Evolutionary conservation across 2,888 invertebrate genomes (phyloP).

Genomic region (Pristionchus fissidentatus): DNA sequence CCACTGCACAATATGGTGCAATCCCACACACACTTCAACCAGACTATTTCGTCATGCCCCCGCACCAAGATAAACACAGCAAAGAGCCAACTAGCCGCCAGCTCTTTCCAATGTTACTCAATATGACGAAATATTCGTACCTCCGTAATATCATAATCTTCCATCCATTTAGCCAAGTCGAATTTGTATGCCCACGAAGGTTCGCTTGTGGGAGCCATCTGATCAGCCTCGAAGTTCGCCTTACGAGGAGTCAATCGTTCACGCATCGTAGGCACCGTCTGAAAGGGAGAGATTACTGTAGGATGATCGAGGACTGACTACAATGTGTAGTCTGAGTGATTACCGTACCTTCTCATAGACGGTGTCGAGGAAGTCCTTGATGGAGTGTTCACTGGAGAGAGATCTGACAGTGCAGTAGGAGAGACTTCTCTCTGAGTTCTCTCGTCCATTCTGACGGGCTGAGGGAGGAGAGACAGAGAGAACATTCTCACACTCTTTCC

Average conservation of each 20-base stretch:
- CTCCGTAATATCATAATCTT: background rate
- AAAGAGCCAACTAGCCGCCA: no score
- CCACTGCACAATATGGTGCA: no score
- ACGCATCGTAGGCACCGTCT: background rate
- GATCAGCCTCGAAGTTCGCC: conserved; percentile 11
- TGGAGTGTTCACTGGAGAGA: background rate
- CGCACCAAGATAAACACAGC: no score
- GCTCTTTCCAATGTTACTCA: background rate
- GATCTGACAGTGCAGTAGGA: conserved; percentile 33
- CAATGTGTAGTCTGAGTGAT: background rate
- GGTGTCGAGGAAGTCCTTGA: conserved; percentile 39
- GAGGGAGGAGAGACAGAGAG: background rate
- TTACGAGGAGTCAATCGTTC: background rate
- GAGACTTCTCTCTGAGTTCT: background rate
- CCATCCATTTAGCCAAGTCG: conserved; percentile 12
- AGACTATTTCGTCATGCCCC: no score
- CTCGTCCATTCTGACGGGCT: background rate
- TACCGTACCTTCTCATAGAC: conserved; percentile 27
- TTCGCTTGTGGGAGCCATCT: background rate
- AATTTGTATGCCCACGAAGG: conserved; percentile 39
- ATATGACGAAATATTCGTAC: background rate
- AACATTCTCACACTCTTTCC: background rate
- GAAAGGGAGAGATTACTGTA: background rate
- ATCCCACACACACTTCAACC: no score
- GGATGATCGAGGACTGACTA: no score